These are phyloP conservation scores for Anthrax anthrax DNA, from an alignment of 2,888 invertebrate species.

Conservation along the genomic window DNA sequence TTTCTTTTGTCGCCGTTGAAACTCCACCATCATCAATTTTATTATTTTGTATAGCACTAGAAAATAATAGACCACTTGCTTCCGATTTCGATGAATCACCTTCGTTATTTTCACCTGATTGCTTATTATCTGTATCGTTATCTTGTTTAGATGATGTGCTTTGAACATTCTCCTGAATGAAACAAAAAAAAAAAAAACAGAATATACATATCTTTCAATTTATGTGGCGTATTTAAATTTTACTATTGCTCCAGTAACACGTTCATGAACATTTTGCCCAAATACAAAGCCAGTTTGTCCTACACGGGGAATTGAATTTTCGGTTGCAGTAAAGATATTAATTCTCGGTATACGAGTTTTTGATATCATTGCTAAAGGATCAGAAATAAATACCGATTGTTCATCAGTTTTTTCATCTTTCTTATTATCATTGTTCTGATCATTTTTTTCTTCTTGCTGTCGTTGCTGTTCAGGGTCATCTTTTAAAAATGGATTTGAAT, in stretches of 20 bases:
- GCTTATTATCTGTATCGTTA: neutral
- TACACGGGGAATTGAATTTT: slow-evolving; percentile 33
- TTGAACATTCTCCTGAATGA: slow-evolving; percentile 10
- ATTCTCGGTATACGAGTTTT: slow-evolving; percentile 31
- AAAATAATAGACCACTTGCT: slow-evolving; percentile 43
- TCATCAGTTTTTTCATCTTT: slow-evolving; percentile 12
- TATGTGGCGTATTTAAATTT: no score
- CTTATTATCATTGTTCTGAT: slow-evolving; percentile 12
- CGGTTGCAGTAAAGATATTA: slow-evolving; percentile 28
- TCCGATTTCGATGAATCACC: slow-evolving; percentile 36
- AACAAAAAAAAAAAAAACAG: neutral
- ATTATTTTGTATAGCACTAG: slow-evolving; percentile 50
- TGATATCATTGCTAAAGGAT: slow-evolving; percentile 27
- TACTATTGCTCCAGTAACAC: slow-evolving; percentile 50
- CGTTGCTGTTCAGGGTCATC: slow-evolving; percentile 14
- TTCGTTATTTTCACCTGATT: slow-evolving; percentile 27
- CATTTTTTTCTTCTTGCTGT: slow-evolving; percentile 12
- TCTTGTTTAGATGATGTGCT: slow-evolving; percentile 7
- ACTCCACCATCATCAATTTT: slow-evolving; percentile 29
- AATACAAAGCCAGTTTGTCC: slow-evolving; percentile 64
- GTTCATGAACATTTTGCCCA: slow-evolving; percentile 78
- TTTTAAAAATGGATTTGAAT: slow-evolving; percentile 27
- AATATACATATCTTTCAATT: neutral
- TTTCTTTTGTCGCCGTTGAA: slow-evolving; percentile 20
- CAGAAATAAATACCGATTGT: slow-evolving; percentile 7